Percentiles rank a stretch among this genome's conserved stretches.
These are phyloP conservation scores for Drosophila tani DNA, from an alignment of 1,140 invertebrate species.

Conservation along the genomic window DNA sequence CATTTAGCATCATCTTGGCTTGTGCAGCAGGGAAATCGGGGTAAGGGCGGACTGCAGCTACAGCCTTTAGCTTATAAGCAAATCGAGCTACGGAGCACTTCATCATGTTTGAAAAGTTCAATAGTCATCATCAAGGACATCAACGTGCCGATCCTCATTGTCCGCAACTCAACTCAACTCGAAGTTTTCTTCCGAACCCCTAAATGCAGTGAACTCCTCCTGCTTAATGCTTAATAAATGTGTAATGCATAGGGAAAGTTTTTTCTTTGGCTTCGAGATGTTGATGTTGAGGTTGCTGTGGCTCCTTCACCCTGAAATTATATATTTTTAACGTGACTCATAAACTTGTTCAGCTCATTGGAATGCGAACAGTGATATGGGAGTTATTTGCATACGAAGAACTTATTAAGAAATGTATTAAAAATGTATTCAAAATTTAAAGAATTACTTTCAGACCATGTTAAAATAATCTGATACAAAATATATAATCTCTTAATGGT, in stretches of 20 bases:
- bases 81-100: conserved; percentile 56
- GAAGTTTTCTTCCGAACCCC: conserved; percentile 54
- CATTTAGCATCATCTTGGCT: conserved; percentile 64
- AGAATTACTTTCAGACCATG: too few species aligned
- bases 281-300: conserved; percentile 43
- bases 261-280: conserved; percentile 37
- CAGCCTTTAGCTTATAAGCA: conserved; percentile 24
- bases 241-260: conserved; percentile 80
- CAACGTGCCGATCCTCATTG: conserved; percentile 72
- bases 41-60: conserved; percentile 10
- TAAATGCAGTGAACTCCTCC: conserved; percentile 54
- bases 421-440: not conserved
- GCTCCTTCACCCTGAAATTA: conserved; percentile 30
- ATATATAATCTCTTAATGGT: not conserved
- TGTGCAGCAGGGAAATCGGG: not conserved
- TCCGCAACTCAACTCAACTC: conserved; percentile 28
- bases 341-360: conserved; percentile 55
- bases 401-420: too few species aligned
- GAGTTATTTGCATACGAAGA: too few species aligned
- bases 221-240: conserved; percentile 80
- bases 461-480: too few species aligned
- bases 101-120: conserved; percentile 80
- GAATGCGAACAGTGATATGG: conserved; percentile 37
- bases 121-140: conserved; percentile 80
- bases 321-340: conserved; percentile 56